Conservation (phyloP, 1,140 invertebrate genomes). For the Achroia grisella region DNA sequence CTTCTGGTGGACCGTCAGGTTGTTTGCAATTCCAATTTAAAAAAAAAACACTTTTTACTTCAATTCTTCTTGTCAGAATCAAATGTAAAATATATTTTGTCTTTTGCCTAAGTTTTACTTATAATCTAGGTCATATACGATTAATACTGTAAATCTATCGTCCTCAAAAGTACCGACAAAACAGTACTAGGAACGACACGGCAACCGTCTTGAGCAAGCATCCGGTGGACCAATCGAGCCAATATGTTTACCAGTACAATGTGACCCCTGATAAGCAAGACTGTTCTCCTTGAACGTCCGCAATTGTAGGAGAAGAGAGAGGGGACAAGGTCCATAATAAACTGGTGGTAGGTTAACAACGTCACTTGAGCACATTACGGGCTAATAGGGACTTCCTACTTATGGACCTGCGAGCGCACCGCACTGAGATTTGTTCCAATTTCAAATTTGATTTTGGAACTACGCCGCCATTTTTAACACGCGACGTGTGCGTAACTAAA, state of each 20-base stretch:
- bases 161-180: slow-evolving; percentile 6
- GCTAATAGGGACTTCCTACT: slow-evolving; percentile 67
- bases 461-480: too few species aligned
- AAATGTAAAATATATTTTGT: too few species aligned
- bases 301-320: slow-evolving; percentile 15
- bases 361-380: slow-evolving; percentile 63
- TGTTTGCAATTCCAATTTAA: too few species aligned
- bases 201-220: slow-evolving; percentile 56
- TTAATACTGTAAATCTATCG: too few species aligned
- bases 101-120: too few species aligned
- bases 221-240: slow-evolving; percentile 59
- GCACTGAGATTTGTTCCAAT: slow-evolving; percentile 63
- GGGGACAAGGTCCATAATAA: slow-evolving; percentile 26
- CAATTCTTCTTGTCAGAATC: too few species aligned
- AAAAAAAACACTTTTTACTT: too few species aligned
- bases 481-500: neutral
- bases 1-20: too few species aligned
- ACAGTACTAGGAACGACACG: slow-evolving; percentile 25
- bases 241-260: slow-evolving; percentile 42
- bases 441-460: slow-evolving; percentile 51
- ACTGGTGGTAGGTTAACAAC: slow-evolving; percentile 36
- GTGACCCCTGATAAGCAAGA: slow-evolving; percentile 22
- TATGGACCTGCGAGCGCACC: slow-evolving; percentile 35
- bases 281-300: slow-evolving; percentile 7
- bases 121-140: too few species aligned